These are phyloP conservation scores for Polymixis flavicincta DNA, from an alignment of 2,888 invertebrate genomes.

Conservation along the genomic window DNA sequence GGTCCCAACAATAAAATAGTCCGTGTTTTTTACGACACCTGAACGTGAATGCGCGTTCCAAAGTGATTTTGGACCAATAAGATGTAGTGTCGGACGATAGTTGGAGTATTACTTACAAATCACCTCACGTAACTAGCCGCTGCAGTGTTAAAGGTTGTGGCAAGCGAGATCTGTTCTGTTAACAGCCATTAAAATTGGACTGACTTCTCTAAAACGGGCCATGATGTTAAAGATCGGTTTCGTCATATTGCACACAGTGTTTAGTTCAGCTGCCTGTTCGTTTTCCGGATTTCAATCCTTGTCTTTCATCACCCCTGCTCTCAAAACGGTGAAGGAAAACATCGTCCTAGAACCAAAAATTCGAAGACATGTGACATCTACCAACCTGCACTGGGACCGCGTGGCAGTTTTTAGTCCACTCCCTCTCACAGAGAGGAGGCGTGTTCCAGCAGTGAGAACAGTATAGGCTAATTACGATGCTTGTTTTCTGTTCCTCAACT, in stretches of 20 bases:
- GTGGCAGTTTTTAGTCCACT: too few species aligned
- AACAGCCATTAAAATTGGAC: slow-evolving; percentile 68
- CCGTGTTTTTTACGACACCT: slow-evolving; percentile 84
- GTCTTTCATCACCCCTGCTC: too few species aligned
- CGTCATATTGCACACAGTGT: slow-evolving; percentile 44
- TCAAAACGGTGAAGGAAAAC: too few species aligned
- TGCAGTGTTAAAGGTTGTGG: slow-evolving; percentile 59
- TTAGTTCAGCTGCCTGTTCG: slow-evolving; percentile 29
- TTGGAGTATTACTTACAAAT: slow-evolving; percentile 65
- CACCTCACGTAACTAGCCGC: slow-evolving; percentile 61
- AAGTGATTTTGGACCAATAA: slow-evolving; percentile 81
- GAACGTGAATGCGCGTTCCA: slow-evolving; percentile 78
- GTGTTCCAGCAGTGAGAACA: too few species aligned
- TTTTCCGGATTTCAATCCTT: slow-evolving; percentile 13
- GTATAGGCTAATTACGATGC: too few species aligned
- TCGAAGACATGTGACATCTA: too few species aligned
- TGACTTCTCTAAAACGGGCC: slow-evolving; percentile 67
- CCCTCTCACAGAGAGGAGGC: too few species aligned
- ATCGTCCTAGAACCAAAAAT: too few species aligned
- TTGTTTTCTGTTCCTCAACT: too few species aligned
- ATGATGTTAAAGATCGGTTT: slow-evolving; percentile 60
- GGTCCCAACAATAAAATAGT: slow-evolving; percentile 85
- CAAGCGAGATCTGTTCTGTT: slow-evolving; percentile 60
- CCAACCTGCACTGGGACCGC: too few species aligned
- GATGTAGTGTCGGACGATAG: slow-evolving; percentile 68